Evolutionary conservation across 2,113 vertebrate genomes (phyloP), one percentile per base, ranked within the genome.

Genomic region (Mustela lutreola): DNA sequence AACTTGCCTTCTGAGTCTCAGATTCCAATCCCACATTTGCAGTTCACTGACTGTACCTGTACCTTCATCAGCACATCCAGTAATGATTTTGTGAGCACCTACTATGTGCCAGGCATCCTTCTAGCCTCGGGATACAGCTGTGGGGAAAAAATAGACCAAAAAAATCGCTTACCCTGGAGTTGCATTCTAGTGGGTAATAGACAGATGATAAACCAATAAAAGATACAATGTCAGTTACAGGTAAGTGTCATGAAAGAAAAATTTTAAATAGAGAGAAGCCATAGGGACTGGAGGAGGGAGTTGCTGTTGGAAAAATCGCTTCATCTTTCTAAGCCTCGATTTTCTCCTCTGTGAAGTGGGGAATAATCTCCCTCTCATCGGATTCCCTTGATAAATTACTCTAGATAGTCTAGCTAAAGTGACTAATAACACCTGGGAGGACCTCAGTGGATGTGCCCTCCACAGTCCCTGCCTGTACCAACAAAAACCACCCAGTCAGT

Each of bases 321-420:
- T 91, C 36, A 73, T 31, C 10, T 75, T 80, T 95, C 73, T 31
- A 48, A 93, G 48, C 26, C 85, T 93, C n/a, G 7, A 84, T 60
- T 89, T 97, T 63, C 50, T 63, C 58, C 75, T 42, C 89, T 92
- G 70, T 88, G n/a, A 67, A 94, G 45, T 48, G 36, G 79, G 21
- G 33, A n/a, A 73, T 87, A 53, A 84, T 80, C 48, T 56, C 36
- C 24, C 21, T 24, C 42, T 63, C 75, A 19, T 0, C 53, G 56
- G 45, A 83, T 48, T 45, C n/a, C 73, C 22, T 76, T 81, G 31
- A 62, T 89, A 78, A 83, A 86, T 85, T 56, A 62, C 39, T 67
- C 39, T 81, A 19, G 56, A 48, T 53, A 60, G 50, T 36, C 5
- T 62, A 85, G 48, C 56, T 87, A 33, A 78, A 63, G 50, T 39